Percentiles rank a stretch among this genome's conserved stretches.
These are phyloP conservation scores for Schizaphis graminum DNA, from an alignment of 2,888 invertebrate genomes.

Conservation along the genomic window DNA sequence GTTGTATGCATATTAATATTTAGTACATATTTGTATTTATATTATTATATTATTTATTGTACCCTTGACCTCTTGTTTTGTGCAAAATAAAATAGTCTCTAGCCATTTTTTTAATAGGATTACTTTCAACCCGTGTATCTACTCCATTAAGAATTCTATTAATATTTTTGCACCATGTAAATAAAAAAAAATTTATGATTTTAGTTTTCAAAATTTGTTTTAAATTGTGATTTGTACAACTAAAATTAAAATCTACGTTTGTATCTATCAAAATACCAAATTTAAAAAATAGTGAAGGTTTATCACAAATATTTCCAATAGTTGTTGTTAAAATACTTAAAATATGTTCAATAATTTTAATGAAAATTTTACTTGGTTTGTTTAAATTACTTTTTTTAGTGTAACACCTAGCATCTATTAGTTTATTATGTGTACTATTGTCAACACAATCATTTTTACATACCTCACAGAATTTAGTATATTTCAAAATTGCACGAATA, in stretches of 20 bases:
- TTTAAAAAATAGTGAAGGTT: not conserved
- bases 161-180: not conserved
- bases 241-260: slow-evolving; percentile 8
- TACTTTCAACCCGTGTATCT: not conserved
- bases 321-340: not conserved
- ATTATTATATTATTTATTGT: not conserved
- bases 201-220: slow-evolving; percentile 4
- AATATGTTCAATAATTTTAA: slow-evolving; percentile 6
- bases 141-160: not conserved
- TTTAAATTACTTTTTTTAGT: not conserved
- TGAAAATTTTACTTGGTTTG: not conserved
- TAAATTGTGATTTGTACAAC: not conserved
- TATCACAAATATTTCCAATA: not conserved
- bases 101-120: slow-evolving; percentile 11
- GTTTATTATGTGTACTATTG: not conserved
- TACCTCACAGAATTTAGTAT: not conserved
- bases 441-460: slow-evolving; percentile 30
- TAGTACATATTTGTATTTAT: no score
- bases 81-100: not conserved
- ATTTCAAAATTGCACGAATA: not conserved
- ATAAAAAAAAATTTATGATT: slow-evolving; percentile 2
- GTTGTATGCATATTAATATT: not conserved
- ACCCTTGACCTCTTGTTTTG: not conserved
- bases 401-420: slow-evolving; percentile 1
- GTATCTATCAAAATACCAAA: not conserved